Conservation (phyloP, 2,888 invertebrate genomes). For the Pristionchus arcanus region DNA sequence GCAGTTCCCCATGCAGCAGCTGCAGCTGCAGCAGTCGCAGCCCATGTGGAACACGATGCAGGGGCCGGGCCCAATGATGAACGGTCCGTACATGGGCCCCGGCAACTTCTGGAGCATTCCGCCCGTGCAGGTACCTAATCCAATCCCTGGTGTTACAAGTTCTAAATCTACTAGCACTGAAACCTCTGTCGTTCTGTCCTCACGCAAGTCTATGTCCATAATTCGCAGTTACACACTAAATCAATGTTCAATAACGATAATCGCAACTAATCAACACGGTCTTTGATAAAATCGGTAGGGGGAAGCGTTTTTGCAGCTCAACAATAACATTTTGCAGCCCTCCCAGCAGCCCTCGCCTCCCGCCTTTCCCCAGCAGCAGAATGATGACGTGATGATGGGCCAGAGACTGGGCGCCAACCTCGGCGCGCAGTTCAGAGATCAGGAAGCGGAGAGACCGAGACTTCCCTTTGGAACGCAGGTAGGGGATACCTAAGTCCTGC, state of each 20-base stretch:
- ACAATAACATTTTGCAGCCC: neutral
- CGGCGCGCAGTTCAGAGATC: conserved; percentile 30
- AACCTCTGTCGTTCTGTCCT: no score
- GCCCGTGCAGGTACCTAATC: conserved; percentile 18
- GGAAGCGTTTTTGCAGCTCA: neutral
- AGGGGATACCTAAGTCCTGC: no score
- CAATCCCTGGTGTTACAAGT: no score
- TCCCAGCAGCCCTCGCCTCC: conserved; percentile 14
- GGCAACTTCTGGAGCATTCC: conserved; percentile 46
- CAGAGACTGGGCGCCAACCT: conserved; percentile 6
- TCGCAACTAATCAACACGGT: no score
- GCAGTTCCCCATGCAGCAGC: neutral
- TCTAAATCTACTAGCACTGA: no score
- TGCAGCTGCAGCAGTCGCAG: conserved; percentile 17
- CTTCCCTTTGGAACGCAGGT: conserved; percentile 52
- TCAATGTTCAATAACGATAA: no score
- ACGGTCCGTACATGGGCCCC: conserved; percentile 15
- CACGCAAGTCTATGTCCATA: no score
- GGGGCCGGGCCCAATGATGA: neutral
- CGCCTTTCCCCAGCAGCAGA: conserved; percentile 47
- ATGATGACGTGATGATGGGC: conserved; percentile 39
- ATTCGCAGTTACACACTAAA: no score
- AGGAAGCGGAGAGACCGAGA: neutral
- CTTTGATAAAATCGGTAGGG: no score
- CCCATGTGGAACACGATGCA: neutral